Percentiles rank a stretch among this genome's conserved stretches.
phyloP scores from a whole-genome alignment of 2,113 vertebrate species.

The Stictonetta naevosa region DNA sequence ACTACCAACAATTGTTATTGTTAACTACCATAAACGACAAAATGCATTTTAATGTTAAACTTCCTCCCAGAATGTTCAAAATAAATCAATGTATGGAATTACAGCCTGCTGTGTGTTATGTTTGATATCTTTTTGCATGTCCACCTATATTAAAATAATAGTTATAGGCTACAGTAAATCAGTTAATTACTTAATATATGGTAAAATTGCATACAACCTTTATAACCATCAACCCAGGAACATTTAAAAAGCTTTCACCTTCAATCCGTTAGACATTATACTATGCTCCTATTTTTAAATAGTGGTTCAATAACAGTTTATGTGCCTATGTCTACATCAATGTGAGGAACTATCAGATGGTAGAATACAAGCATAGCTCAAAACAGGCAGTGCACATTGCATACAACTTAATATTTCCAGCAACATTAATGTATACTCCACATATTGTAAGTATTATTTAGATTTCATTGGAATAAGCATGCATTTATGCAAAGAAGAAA shows the following conservation, averaged over 20 bases:
- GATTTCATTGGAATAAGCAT: constrained; percentile 57
- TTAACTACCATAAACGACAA: constrained; percentile 23
- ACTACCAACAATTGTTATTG: neutral
- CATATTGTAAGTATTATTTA: constrained; percentile 33
- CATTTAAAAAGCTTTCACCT: constrained; percentile 48
- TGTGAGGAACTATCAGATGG: constrained; percentile 34
- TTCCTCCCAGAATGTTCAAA: constrained; percentile 46
- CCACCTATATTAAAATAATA: constrained; percentile 1
- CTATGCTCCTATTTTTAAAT: constrained; percentile 55
- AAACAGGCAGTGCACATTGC: neutral
- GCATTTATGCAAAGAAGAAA: constrained; percentile 62
- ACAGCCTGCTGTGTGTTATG: neutral
- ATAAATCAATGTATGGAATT: constrained; percentile 9
- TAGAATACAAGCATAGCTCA: constrained; percentile 24
- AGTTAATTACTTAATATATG: constrained; percentile 27
- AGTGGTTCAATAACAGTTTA: constrained; percentile 51
- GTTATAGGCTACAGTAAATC: constrained; percentile 9
- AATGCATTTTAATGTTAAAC: constrained; percentile 27
- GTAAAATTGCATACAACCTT: constrained; percentile 17
- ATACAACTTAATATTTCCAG: constrained; percentile 27
- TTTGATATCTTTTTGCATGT: neutral
- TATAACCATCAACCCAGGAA: constrained; percentile 36
- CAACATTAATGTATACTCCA: constrained; percentile 13
- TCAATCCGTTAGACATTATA: constrained; percentile 8
- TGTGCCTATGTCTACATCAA: constrained; percentile 9